These are phyloP conservation scores for Camponotus pennsylvanicus DNA, from an alignment of 1,140 invertebrate species.

Conservation along the genomic window DNA sequence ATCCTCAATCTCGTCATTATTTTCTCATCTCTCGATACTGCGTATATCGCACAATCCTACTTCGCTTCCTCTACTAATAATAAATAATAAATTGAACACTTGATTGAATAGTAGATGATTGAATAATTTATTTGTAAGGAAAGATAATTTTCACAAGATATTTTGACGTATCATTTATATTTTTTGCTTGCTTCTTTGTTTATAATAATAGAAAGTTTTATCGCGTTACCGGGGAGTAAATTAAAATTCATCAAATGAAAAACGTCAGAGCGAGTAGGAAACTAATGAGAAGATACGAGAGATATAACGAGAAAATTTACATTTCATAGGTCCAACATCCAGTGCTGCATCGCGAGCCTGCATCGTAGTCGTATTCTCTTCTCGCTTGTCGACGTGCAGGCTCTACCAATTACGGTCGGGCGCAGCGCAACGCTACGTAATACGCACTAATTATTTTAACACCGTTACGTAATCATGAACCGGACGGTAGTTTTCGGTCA, in stretches of 20 bases:
- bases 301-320: conserved; percentile 28
- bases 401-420: conserved; percentile 65
- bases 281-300: not conserved
- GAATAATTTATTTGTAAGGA: not conserved
- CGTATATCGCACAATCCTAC: not conserved
- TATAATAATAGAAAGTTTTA: not conserved
- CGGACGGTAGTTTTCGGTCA: conserved; percentile 64
- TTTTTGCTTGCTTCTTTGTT: not conserved
- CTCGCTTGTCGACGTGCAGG: conserved; percentile 31
- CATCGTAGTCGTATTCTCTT: conserved; percentile 51
- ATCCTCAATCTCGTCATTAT: not conserved
- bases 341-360: not conserved
- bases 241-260: conserved; percentile 23
- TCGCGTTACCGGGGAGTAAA: not conserved
- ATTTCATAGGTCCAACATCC: not conserved
- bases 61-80: not conserved
- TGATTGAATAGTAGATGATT: too few species aligned
- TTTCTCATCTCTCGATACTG: not conserved
- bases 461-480: conserved; percentile 74
- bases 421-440: conserved; percentile 64
- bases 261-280: not conserved
- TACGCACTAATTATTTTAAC: conserved; percentile 76
- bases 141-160: not conserved
- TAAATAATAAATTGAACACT: not conserved
- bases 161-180: too few species aligned